Base-by-base conservation (phyloP, 2,888 invertebrate species). In the Amiota communis region DNA sequence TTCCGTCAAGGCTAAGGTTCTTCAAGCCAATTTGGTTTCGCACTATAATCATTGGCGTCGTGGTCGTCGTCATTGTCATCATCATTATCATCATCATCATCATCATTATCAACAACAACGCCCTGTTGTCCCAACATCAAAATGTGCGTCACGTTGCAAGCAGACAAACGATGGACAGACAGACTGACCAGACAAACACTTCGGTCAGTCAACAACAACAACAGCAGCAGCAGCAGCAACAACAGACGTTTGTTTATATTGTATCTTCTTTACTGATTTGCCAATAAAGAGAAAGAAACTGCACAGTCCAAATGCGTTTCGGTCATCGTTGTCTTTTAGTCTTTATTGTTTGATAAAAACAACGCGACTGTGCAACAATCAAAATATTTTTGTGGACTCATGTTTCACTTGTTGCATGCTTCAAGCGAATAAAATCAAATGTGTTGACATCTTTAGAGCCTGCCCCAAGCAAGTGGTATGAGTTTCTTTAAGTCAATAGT, bases 81-180 rank as follows among this genome's bases (percentile, higher is more conserved):
- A 64, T n/a, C 46, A 12, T 65, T 11, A 17, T 65, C 65, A 48
- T 15, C 49, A 15, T 47, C 9, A 8, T 64, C 48, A n/a, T 48
- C 10, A 48, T 12, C 46, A 17, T 15, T 57, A 8, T 20, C 49
- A 49, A 36, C 36, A 36, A 6, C 36, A 36, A 36, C 36, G 36
- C 36, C 36, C 36, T 36, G 36, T 36, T 36, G 36, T 36, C 36
- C 36, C 36, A 75, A 73, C 80, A 80, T 81, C 76, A 73, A 78
- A 76, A 85, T 84, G 77, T 81, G 71, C 79, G 80, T 80, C 85
- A 83, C 83, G 85, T 85, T 78, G 76, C 76, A 76, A 67, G 47
- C 61, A 61, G 46, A 15, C 70, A 59, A n/a, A 17, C 23, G n/a
- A 53, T 77, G 74, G 56, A 59, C 59, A 6, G 76, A 63, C 76